Percentiles rank a stretch among this genome's conserved stretches.
These are phyloP conservation scores for Tricholauxania praeusta DNA, from an alignment of 2,888 invertebrate species.

Conservation along the genomic window DNA sequence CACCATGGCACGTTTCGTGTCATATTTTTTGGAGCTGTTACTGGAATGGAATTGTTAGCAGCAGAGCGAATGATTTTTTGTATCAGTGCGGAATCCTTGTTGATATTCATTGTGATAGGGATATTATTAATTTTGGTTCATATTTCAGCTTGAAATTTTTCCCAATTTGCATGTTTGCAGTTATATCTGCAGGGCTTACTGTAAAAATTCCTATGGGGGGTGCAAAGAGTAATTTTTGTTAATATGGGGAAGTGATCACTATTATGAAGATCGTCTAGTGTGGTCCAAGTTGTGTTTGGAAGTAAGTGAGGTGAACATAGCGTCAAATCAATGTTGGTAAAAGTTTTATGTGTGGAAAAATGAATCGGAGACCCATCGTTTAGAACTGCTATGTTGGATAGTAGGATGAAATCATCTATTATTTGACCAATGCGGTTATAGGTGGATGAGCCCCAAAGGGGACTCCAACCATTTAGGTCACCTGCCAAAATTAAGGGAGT, in stretches of 20 bases:
- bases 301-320: slow-evolving; percentile 30
- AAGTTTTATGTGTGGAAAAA: slow-evolving; percentile 17
- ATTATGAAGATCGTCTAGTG: slow-evolving; percentile 25
- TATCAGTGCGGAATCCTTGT: neutral
- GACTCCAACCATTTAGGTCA: slow-evolving; percentile 1
- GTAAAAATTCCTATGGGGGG: neutral
- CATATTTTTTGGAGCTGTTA: neutral
- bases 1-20: slow-evolving; percentile 1
- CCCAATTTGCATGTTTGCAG: neutral
- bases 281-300: slow-evolving; percentile 21
- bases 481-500: neutral
- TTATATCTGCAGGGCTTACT: neutral
- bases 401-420: neutral
- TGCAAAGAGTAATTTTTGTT: neutral
- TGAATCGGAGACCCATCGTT: slow-evolving; percentile 3
- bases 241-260: slow-evolving; percentile 33
- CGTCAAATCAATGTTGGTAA: slow-evolving; percentile 26
- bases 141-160: neutral
- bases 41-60: neutral
- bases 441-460: neutral
- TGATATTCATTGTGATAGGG: neutral
- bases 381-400: too few relatives aligned
- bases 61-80: neutral
- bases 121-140: neutral
- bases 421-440: neutral